Conservation (phyloP, 2,113 vertebrate species). For the Nycticebus coucang region DNA sequence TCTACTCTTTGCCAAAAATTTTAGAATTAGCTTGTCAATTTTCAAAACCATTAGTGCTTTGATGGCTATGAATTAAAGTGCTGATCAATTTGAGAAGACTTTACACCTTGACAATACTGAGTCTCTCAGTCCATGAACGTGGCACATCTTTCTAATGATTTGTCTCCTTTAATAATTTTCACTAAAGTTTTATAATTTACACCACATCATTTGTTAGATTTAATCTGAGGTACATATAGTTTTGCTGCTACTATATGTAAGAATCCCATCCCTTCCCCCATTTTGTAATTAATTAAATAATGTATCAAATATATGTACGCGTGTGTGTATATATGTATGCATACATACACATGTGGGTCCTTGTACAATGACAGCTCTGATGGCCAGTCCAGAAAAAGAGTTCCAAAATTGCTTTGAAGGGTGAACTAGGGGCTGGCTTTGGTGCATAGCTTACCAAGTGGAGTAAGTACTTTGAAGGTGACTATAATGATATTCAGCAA, state of each 20-base stretch:
- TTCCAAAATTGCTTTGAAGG: no score
- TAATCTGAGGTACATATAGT: not conserved
- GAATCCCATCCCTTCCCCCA: not conserved
- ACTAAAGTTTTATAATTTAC: not conserved
- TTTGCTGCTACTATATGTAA: not conserved
- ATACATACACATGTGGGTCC: no score
- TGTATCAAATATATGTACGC: not conserved
- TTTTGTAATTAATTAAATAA: slow-evolving; percentile 27
- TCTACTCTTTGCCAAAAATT: not conserved
- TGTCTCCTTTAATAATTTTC: not conserved
- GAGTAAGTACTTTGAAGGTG: no score
- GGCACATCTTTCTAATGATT: not conserved
- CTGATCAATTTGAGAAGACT: not conserved
- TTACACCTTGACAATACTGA: not conserved
- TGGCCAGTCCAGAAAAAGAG: no score
- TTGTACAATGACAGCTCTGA: no score
- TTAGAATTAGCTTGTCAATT: not conserved
- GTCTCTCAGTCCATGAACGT: not conserved
- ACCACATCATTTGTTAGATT: not conserved
- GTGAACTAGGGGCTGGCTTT: no score
- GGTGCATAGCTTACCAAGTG: no score
- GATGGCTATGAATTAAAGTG: not conserved
- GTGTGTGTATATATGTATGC: no score
- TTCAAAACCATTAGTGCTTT: not conserved
- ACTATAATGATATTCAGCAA: no score